Evolutionary conservation across 2,113 vertebrate species (phyloP).

Genomic region (Ia io): DNA sequence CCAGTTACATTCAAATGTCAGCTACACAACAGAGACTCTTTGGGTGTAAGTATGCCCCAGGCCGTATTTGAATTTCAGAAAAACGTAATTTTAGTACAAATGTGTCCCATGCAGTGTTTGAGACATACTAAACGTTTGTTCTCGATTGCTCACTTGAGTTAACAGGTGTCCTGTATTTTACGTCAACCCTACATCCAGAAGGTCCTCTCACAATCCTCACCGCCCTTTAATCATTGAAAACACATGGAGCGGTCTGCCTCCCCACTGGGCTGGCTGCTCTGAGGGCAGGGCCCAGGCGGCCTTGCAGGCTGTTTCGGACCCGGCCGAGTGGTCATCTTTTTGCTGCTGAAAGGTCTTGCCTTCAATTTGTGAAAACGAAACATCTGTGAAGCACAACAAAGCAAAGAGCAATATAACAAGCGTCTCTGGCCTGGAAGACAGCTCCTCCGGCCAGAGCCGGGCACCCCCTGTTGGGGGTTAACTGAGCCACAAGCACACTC

Average conservation of each 20-base stretch:
- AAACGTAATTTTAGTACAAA: background rate
- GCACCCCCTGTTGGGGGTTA: background rate
- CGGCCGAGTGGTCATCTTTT: background rate
- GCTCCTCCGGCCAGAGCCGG: background rate
- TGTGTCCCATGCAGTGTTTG: background rate
- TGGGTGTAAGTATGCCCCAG: background rate
- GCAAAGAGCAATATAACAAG: background rate
- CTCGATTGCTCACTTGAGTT: background rate
- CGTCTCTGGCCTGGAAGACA: background rate
- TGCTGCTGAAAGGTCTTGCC: background rate
- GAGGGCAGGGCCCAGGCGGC: background rate
- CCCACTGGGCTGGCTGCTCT: background rate
- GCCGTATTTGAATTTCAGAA: background rate
- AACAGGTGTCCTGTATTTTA: background rate
- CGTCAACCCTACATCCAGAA: background rate
- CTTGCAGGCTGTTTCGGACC: background rate
- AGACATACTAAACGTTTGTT: background rate
- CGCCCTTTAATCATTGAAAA: background rate
- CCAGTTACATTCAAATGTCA: background rate
- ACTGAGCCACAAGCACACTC: background rate
- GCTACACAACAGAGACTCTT: background rate
- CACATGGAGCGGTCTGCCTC: background rate
- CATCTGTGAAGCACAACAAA: background rate
- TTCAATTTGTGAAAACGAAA: background rate
- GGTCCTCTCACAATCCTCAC: background rate